Percentiles rank a stretch among this genome's conserved stretches.
Conservation (phyloP, 2,797 vertebrate species). For the Carapus acus region DNA sequence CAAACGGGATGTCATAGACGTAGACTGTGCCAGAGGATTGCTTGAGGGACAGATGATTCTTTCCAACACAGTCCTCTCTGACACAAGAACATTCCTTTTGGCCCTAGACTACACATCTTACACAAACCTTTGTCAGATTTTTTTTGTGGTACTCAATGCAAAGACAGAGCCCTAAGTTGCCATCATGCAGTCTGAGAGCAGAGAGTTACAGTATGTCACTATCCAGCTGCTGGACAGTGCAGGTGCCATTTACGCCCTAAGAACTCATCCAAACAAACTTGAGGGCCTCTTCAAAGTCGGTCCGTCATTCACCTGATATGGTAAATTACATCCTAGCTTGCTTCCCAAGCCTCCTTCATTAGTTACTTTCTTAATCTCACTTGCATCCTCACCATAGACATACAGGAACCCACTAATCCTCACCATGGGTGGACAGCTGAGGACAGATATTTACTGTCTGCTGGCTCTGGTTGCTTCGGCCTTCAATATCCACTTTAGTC, state of each 20-base stretch:
- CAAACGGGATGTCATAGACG: no score
- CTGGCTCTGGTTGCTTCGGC: constrained; percentile 29
- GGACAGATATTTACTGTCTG: constrained; percentile 45
- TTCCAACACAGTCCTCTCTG: no score
- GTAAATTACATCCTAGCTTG: constrained; percentile 42
- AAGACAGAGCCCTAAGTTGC: no score
- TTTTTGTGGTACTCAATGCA: no score
- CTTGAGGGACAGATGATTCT: no score
- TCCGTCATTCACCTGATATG: constrained; percentile 30
- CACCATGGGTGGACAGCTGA: constrained; percentile 52
- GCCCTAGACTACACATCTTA: no score
- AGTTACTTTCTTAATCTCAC: constrained; percentile 59
- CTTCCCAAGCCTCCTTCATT: constrained; percentile 33
- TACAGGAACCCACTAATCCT: constrained; percentile 56
- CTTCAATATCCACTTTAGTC: constrained; percentile 36
- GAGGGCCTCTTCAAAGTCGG: constrained; percentile 5
- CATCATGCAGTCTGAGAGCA: no score
- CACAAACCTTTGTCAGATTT: no score
- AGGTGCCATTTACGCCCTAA: neutral
- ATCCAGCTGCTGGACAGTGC: neutral
- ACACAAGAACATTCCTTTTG: no score
- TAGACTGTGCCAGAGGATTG: no score
- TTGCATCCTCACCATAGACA: constrained; percentile 54
- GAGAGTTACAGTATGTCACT: no score
- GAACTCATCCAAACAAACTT: constrained; percentile 23